Evolutionary conservation across 2,888 invertebrate genomes (phyloP).

Genomic region (Drosophila nr. perissopoda): DNA sequence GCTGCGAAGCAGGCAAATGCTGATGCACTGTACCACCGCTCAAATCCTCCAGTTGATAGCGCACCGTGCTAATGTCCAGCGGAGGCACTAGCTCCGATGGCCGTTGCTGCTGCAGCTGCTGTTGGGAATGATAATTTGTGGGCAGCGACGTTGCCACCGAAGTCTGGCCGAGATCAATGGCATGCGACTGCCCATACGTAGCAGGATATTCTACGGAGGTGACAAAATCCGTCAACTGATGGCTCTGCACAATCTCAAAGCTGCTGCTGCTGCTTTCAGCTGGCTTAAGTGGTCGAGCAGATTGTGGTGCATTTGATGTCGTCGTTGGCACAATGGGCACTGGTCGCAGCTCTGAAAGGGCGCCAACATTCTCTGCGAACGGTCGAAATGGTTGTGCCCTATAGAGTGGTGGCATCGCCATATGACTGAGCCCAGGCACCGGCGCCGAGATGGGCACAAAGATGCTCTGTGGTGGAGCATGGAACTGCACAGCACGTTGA

Average conservation of each 20-base stretch:
- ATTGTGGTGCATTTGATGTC: conserved; percentile 12
- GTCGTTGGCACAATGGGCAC: conserved; percentile 56
- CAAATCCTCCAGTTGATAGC: conserved; percentile 75
- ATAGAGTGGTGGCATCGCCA: conserved; percentile 88
- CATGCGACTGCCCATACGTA: conserved; percentile 87
- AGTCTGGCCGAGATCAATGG: conserved; percentile 86
- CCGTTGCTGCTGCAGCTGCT: conserved; percentile 10
- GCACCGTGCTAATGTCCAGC: conserved; percentile 64
- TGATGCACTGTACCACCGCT: conserved; percentile 70
- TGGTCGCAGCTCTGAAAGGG: conserved; percentile 79
- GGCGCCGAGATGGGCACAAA: conserved; percentile 86
- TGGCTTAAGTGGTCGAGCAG: conserved; percentile 5
- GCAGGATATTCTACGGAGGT: conserved; percentile 90
- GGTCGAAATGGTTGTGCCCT: conserved; percentile 87
- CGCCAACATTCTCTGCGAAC: conserved; percentile 71
- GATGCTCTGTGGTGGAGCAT: conserved; percentile 46
- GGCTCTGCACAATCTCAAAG: conserved; percentile 86
- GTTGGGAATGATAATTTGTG: conserved; percentile 36
- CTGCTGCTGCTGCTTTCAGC: conserved; percentile 41
- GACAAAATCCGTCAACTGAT: conserved; percentile 89
- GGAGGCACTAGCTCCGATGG: conserved; percentile 16
- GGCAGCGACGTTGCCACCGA: conserved; percentile 86
- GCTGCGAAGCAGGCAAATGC: conserved; percentile 78
- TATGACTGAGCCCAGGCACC: conserved; percentile 88
- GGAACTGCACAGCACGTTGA: conserved; percentile 59